A percentile compares a stretch with the other conserved stretches of the same genome.
These are phyloP conservation scores for Plagiodera versicolora DNA, from an alignment of 2,888 invertebrate species.

Conservation along the genomic window DNA sequence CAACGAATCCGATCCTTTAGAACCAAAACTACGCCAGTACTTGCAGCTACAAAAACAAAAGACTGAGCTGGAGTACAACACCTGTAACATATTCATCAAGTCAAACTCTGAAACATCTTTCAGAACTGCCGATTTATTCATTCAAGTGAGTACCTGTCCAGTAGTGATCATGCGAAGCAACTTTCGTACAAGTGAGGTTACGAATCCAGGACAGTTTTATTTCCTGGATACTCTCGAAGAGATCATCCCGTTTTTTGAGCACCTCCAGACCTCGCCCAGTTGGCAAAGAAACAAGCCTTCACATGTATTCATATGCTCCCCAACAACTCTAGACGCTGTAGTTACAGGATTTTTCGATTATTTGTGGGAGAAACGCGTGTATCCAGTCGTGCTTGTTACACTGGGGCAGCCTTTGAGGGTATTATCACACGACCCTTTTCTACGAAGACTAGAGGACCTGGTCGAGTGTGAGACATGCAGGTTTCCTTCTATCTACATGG, in stretches of 20 bases:
- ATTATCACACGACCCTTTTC: neutral
- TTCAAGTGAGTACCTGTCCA: neutral
- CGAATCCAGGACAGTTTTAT: neutral
- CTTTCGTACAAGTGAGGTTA: neutral
- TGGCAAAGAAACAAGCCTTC: neutral
- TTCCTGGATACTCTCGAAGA: neutral
- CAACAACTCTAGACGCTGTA: neutral
- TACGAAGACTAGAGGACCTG: neutral
- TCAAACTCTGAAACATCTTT: neutral
- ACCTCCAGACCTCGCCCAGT: neutral
- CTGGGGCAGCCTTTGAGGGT: neutral
- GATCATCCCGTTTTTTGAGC: neutral
- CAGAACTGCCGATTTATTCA: neutral
- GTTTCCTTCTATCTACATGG: neutral
- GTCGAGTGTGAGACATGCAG: neutral
- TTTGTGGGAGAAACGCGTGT: neutral
- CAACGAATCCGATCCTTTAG: neutral
- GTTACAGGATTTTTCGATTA: neutral
- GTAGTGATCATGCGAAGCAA: neutral
- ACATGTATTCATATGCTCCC: neutral
- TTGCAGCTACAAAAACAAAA: neutral
- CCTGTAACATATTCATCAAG: neutral
- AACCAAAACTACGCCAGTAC: neutral
- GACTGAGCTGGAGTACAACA: neutral
- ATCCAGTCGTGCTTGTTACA: neutral